phyloP scores from a whole-genome alignment of 2,797 vertebrate genomes.

The Antrozous pallidus region DNA sequence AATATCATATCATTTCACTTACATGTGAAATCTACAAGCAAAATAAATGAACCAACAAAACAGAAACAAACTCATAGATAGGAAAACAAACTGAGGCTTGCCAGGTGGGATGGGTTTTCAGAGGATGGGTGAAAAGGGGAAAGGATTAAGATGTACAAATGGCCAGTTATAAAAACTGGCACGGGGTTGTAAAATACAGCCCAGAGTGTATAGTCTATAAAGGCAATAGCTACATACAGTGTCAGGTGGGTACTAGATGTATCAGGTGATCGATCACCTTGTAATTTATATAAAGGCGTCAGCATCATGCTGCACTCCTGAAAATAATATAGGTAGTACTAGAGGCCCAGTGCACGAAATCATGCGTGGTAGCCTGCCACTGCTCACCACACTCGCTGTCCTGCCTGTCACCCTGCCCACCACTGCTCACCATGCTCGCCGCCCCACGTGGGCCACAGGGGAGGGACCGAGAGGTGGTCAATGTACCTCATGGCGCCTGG shows the following conservation, averaged over 20 bases:
- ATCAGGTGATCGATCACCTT: neutral
- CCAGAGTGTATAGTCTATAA: neutral
- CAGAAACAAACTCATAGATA: neutral
- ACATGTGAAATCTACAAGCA: neutral
- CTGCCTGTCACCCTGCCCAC: no score
- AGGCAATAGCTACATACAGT: neutral
- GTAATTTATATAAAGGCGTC: neutral
- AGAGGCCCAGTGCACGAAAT: no score
- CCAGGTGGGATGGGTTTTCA: neutral
- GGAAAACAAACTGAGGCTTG: neutral
- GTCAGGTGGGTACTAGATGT: neutral
- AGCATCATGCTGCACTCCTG: no score
- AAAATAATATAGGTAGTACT: neutral
- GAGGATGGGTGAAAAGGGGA: neutral
- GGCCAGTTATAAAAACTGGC: neutral
- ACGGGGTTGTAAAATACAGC: no score
- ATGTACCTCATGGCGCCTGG: no score
- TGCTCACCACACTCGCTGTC: no score
- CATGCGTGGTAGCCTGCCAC: accelerated
- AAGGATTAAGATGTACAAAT: neutral
- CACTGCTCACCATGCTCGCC: no score
- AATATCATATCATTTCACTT: neutral
- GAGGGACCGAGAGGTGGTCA: no score
- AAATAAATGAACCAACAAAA: neutral
- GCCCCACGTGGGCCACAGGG: accelerated